Evolutionary conservation across 1,140 invertebrate genomes (phyloP), one percentile per base, ranked within the genome.

Genomic region (Aphidius gifuensis): DNA sequence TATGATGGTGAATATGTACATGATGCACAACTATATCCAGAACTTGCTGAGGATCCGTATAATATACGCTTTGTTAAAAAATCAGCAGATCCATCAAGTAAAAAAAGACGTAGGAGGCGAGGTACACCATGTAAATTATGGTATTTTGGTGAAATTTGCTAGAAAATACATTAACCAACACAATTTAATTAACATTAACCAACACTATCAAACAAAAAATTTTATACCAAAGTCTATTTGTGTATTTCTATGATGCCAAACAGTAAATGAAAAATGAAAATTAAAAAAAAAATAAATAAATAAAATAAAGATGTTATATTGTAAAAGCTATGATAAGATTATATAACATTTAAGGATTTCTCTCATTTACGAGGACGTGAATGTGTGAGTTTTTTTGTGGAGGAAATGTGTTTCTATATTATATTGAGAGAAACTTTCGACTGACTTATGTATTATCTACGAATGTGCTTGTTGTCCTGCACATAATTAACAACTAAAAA

Each of bases 11-110:
- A 94, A 70, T 96, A 96, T 81, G 89, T 94, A 62, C 92, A 96
- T 76, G 92, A 95, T 72, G 89, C 94, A 16, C 87, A 90, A 68
- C 81, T 88, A 16, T 97, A 94, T 82, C 94, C 95, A 0, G 92
- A 97, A 74, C 83, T 98, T 9, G 92, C 94, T 9, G 95, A 97
- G 80, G 96, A 98, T 83, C 94, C 94, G 3, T 96, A 92, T 80
- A 97, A 97, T 82, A 88, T 98, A 58, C 87, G 89, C 68, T 94
- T 96, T 73, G 85, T 90, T 9, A 94, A 93, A 79, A 92, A 92
- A 74, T 85, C 87, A 64, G 77, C 82, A 3, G 85, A 85, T 61
- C 82, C 84, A 64, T 83, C 85, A 39, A 87, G 85, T 71, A 85
- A 86, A 62, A 83, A 86, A 64, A 78, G 87, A 62, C 85, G 86